These are phyloP conservation scores for Acholoe squamosa DNA, from an alignment of 2,888 invertebrate species.

Conservation along the genomic window DNA sequence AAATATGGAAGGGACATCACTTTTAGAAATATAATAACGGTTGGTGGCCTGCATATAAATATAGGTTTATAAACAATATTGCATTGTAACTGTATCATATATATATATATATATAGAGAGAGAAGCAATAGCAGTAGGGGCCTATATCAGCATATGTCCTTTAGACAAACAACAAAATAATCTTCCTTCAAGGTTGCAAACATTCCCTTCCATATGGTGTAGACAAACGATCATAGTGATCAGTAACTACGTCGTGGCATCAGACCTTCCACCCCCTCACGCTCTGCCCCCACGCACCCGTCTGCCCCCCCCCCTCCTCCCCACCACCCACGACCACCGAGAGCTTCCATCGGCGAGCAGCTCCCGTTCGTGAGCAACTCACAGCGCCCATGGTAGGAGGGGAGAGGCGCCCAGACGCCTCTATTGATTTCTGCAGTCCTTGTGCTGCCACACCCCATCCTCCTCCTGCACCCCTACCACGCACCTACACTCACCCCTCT, in stretches of 20 bases:
- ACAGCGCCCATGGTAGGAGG: not conserved
- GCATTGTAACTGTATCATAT: no score
- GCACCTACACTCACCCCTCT: not conserved
- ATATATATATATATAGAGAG: no score
- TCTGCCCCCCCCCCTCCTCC: not conserved
- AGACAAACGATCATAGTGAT: not conserved
- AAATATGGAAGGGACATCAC: no score
- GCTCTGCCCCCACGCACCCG: not conserved
- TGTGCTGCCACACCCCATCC: constrained; percentile 4
- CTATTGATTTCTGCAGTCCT: constrained; percentile 22
- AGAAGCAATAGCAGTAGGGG: no score
- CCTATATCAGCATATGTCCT: no score
- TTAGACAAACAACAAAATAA: no score
- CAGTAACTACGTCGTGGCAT: constrained; percentile 18
- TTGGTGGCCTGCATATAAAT: no score
- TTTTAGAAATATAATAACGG: no score
- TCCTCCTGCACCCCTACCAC: not conserved
- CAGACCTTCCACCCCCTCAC: not conserved
- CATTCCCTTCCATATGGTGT: no score
- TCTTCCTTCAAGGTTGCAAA: no score
- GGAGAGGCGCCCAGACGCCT: constrained; percentile 7
- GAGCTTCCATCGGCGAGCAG: not conserved
- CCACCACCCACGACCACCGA: not conserved
- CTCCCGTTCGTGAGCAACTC: not conserved
- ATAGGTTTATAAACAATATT: no score